Base-by-base conservation (phyloP, 1,140 invertebrate species). In the Eubasilissa regina region DNA sequence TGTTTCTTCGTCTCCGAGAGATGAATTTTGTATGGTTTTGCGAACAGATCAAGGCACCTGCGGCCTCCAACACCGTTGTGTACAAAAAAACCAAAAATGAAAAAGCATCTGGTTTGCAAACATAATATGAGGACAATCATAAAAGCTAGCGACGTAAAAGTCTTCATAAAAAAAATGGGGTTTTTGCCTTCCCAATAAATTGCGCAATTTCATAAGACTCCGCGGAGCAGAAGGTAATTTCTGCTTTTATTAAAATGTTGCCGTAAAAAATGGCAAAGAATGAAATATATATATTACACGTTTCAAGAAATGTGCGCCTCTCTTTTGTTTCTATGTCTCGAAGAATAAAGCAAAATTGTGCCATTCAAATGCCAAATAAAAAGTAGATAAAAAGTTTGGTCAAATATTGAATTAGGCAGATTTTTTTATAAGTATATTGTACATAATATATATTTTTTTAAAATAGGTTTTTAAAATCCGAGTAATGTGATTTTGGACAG, bases 21-120 rank as follows among this genome's bases (percentile, higher is more conserved):
- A 64, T 64, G 60, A 64, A 64, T 64, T 64, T 64, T 64, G 19
- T 13, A 64, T 64, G 60, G 60, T 25, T 25, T 64, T 25, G 19
- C 60, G 60, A 43, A n/a, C 60, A 3, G 60, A 12, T 64, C 19
- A 64, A 3, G n/a, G 19, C 60, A 64, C 60, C 60, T 64, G 60
- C 60, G 60, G 35, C 60, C 60, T 35, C 7, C 4, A 64, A n/a
- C 19, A 25, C 9, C 13, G 10, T 64, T 13, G 19, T 35, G 25
- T 35, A 35, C 35, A 64, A 64, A 64, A 21, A 7, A 64, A 58
- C 55, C 55, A 58, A 58, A 58, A 64, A 64, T 64, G 19, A 25
- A 64, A 43, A 35, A 64, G 19, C 25, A 12, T 64, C 35, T 64
- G 60, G 19, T 64, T 25, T 64, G 25, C 60, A 64, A 64, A 64